A percentile compares a stretch with the other conserved stretches of the same genome.
phyloP scores from a whole-genome alignment of 2,888 invertebrate genomes.

The Lissonota sp. region DNA sequence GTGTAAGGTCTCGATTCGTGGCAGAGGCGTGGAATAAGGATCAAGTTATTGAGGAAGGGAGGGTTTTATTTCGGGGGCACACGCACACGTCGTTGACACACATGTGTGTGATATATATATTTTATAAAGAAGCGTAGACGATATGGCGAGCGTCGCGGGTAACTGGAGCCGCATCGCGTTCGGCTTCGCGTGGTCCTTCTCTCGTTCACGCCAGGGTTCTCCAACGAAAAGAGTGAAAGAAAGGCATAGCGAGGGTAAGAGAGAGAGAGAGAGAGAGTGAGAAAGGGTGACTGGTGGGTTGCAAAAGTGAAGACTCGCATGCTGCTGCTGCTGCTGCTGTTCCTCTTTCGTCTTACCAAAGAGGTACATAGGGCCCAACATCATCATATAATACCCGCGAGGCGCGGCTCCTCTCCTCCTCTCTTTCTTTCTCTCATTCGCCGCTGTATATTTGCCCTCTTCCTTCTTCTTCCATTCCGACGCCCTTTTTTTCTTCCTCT shows the following conservation, averaged over 20 bases:
- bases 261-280: conserved; percentile 10
- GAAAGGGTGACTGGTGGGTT: conserved; percentile 48
- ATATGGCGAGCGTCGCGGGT: conserved; percentile 69
- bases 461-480: conserved; percentile 44
- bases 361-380: conserved; percentile 50
- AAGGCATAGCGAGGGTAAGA: conserved; percentile 4
- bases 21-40: conserved; percentile 51
- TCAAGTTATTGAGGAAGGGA: not conserved
- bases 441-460: conserved; percentile 3
- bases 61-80: conserved; percentile 23
- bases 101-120: conserved; percentile 31
- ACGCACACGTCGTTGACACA: conserved; percentile 7
- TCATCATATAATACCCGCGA: conserved; percentile 61
- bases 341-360: conserved; percentile 53
- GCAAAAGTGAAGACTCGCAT: conserved; percentile 72
- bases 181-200: conserved; percentile 49
- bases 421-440: conserved; percentile 16
- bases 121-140: conserved; percentile 60
- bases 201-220: not conserved
- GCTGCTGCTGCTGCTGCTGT: conserved; percentile 28
- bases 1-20: conserved; percentile 36
- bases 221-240: conserved; percentile 15
- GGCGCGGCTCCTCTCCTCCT: conserved; percentile 35
- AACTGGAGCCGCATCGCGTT: conserved; percentile 69
- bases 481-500: conserved; percentile 45